Conservation (phyloP, 2,888 invertebrate genomes). For the Stenodera caucasica region DNA sequence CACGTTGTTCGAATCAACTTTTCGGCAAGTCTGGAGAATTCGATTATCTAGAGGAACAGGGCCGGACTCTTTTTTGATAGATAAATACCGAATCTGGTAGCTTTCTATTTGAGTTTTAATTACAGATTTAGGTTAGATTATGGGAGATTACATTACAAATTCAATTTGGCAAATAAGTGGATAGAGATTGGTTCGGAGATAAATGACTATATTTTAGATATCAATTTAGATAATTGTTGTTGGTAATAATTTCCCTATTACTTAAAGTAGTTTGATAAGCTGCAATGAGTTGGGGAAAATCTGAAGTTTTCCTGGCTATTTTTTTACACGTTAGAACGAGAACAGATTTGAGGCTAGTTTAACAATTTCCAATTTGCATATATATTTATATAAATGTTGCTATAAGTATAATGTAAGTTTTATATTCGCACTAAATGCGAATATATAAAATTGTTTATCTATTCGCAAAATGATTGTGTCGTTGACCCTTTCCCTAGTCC, state of each 20-base stretch:
- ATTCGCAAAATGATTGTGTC: slow-evolving; percentile 35
- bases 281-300: too few species aligned
- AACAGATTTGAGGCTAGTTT: too few species aligned
- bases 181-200: background rate
- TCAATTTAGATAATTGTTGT: background rate
- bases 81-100: too few species aligned
- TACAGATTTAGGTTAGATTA: background rate
- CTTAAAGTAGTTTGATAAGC: too few species aligned
- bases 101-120: too few species aligned
- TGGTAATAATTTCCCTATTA: too few species aligned
- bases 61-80: too few species aligned
- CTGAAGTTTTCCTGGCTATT: too few species aligned
- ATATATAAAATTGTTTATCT: slow-evolving; percentile 38
- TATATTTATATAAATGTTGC: background rate
- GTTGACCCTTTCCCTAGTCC: slow-evolving; percentile 29
- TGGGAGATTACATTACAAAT: background rate
- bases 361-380: background rate
- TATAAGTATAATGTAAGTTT: slow-evolving; percentile 7
- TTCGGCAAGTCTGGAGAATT: too few species aligned
- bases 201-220: background rate
- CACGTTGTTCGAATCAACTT: too few species aligned
- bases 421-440: slow-evolving; percentile 28
- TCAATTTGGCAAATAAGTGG: background rate
- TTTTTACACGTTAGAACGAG: too few species aligned
- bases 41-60: too few species aligned